Evolutionary conservation across 2,888 invertebrate genomes (phyloP).

Genomic region (Uloborus plumipes): DNA sequence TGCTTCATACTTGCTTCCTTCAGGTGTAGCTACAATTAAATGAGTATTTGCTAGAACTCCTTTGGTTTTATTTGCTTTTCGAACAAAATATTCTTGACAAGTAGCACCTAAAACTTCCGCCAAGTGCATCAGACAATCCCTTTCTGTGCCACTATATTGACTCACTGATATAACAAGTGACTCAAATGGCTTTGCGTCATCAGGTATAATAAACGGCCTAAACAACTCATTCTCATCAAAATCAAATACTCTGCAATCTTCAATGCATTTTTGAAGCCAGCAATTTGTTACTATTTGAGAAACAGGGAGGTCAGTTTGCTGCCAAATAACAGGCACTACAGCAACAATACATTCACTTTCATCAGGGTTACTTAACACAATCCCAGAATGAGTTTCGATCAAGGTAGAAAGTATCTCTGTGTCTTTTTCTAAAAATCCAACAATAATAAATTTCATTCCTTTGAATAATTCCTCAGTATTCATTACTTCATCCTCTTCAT

Average conservation of each 20-base stretch:
- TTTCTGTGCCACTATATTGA: slow-evolving; percentile 81
- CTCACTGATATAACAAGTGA: slow-evolving; percentile 85
- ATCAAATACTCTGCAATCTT: slow-evolving; percentile 68
- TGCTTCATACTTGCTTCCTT: slow-evolving; percentile 83
- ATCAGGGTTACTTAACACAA: slow-evolving; percentile 72
- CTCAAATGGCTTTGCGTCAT: slow-evolving; percentile 74
- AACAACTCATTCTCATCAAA: slow-evolving; percentile 69
- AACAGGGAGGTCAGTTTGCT: slow-evolving; percentile 73
- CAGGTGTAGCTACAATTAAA: slow-evolving; percentile 80
- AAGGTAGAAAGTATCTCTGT: slow-evolving; percentile 68
- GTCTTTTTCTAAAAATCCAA: slow-evolving; percentile 71
- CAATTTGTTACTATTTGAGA: slow-evolving; percentile 79
- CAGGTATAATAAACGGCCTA: slow-evolving; percentile 72
- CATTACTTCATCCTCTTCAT: slow-evolving; percentile 65
- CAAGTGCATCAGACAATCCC: slow-evolving; percentile 80
- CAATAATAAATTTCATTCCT: slow-evolving; percentile 70
- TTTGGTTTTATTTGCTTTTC: slow-evolving; percentile 74
- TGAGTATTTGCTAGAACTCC: slow-evolving; percentile 81
- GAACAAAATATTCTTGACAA: slow-evolving; percentile 79
- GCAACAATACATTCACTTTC: slow-evolving; percentile 76
- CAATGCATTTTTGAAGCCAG: slow-evolving; percentile 76
- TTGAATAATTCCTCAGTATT: slow-evolving; percentile 67
- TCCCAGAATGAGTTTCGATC: slow-evolving; percentile 74
- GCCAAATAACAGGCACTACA: slow-evolving; percentile 76
- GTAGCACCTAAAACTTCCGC: slow-evolving; percentile 82